phyloP scores from a whole-genome alignment of 2,888 invertebrate genomes.

The Dicyrtomina minuta region DNA sequence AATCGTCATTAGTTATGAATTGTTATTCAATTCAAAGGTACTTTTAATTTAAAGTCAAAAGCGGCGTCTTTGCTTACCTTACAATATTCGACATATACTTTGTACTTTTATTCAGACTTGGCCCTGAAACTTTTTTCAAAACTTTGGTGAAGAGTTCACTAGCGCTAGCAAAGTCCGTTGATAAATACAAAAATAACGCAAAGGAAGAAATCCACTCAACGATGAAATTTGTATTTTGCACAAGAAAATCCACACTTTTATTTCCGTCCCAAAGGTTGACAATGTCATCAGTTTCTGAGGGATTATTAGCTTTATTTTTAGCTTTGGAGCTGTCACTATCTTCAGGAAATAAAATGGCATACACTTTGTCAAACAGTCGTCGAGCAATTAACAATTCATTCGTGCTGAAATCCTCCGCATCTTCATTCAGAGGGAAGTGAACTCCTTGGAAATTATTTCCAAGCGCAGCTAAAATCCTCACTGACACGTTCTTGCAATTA shows the following conservation, averaged over 20 bases:
- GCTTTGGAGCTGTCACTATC: conserved; percentile 8
- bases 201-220: conserved; percentile 48
- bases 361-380: conserved; percentile 42
- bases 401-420: conserved; percentile 4
- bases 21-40: background rate
- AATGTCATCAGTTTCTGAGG: background rate
- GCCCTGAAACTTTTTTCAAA: conserved; percentile 26
- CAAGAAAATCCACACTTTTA: conserved; percentile 44
- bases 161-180: conserved; percentile 42
- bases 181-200: conserved; percentile 46
- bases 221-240: conserved; percentile 45
- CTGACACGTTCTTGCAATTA: conserved; percentile 33
- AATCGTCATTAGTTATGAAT: background rate
- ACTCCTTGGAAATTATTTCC: conserved; percentile 45
- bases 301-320: too few species aligned
- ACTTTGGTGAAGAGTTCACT: conserved; percentile 37
- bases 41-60: background rate
- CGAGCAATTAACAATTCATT: conserved; percentile 45
- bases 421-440: conserved; percentile 6
- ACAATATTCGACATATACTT: conserved; percentile 41
- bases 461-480: conserved; percentile 39
- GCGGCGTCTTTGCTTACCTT: conserved; percentile 35
- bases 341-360: conserved; percentile 33
- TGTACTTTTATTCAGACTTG: conserved; percentile 37
- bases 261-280: conserved; percentile 38